A percentile compares a stretch with the other conserved stretches of the same genome.
These are phyloP conservation scores for Enteromius fasciolatus DNA, from an alignment of 2,797 vertebrate species.

Conservation along the genomic window DNA sequence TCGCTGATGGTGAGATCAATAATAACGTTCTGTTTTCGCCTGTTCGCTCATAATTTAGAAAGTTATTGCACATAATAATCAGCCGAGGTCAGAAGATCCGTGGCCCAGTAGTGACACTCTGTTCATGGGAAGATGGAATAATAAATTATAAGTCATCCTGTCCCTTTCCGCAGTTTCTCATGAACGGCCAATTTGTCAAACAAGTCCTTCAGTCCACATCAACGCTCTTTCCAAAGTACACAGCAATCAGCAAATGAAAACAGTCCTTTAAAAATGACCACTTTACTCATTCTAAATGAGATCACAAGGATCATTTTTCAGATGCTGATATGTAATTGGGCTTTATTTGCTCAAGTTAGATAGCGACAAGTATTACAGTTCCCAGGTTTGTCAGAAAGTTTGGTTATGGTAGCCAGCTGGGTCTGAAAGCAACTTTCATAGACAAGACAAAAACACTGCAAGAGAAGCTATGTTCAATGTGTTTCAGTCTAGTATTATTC, in stretches of 20 bases:
- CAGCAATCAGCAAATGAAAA: conserved; percentile 67
- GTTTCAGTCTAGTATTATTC: conserved; percentile 28
- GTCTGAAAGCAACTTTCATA: neutral
- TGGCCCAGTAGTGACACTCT: conserved; percentile 56
- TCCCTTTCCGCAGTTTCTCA: conserved; percentile 56
- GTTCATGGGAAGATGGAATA: conserved; percentile 53
- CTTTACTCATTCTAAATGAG: conserved; percentile 60
- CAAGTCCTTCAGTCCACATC: conserved; percentile 53
- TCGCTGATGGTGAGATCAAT: conserved; percentile 11
- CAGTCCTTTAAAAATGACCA: conserved; percentile 57
- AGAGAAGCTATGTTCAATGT: conserved; percentile 12
- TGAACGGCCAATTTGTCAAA: conserved; percentile 61
- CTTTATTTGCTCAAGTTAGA: conserved; percentile 41
- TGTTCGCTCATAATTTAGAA: neutral
- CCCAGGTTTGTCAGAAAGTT: conserved; percentile 33
- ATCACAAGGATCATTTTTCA: conserved; percentile 49
- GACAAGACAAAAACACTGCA: neutral
- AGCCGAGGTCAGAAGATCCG: conserved; percentile 30
- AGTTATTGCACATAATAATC: conserved; percentile 15
- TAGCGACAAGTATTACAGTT: conserved; percentile 44
- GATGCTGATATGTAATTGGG: conserved; percentile 32
- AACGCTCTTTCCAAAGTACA: conserved; percentile 66
- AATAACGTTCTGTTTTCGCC: neutral
- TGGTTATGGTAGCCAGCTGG: conserved; percentile 38
- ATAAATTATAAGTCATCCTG: conserved; percentile 61